These are phyloP conservation scores for Coryphaenoides rupestris DNA, from an alignment of 2,113 vertebrate species.

Conservation along the genomic window DNA sequence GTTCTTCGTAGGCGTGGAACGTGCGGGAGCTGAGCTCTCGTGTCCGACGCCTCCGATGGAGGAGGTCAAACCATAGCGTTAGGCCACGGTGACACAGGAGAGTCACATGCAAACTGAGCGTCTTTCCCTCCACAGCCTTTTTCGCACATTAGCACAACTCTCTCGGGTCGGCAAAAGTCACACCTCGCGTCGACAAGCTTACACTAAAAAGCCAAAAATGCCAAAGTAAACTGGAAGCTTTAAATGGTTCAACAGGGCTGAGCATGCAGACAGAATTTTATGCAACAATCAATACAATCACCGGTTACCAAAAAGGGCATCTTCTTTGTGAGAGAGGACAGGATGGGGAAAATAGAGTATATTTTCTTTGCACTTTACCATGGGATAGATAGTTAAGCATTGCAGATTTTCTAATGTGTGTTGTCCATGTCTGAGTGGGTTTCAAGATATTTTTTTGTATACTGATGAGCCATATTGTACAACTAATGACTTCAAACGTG, in stretches of 20 bases:
- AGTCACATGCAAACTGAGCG: not conserved
- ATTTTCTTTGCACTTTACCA: slow-evolving; percentile 90
- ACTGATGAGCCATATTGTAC: slow-evolving; percentile 35
- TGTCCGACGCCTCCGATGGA: not conserved
- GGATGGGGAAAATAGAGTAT: slow-evolving; percentile 81
- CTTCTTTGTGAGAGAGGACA: slow-evolving; percentile 15
- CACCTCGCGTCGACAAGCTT: slow-evolving; percentile 1
- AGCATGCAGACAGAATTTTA: slow-evolving; percentile 14
- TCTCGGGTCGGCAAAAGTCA: not conserved
- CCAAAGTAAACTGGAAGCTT: not conserved
- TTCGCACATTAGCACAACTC: not conserved
- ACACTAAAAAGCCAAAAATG: slow-evolving; percentile 25
- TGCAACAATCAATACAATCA: no score
- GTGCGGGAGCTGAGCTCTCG: slow-evolving; percentile 42
- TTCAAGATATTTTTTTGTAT: slow-evolving; percentile 3
- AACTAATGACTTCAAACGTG: slow-evolving; percentile 14
- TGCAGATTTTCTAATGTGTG: slow-evolving; percentile 35
- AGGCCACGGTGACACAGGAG: not conserved
- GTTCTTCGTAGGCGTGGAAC: not conserved
- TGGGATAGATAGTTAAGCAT: slow-evolving; percentile 74
- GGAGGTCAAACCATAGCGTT: slow-evolving; percentile 15
- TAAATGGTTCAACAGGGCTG: not conserved
- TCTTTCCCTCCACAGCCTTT: not conserved
- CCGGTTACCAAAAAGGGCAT: not conserved
- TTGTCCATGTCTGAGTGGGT: slow-evolving; percentile 23